These are phyloP conservation scores for Sorex araneus DNA, from an alignment of 2,113 vertebrate species.

Conservation along the genomic window DNA sequence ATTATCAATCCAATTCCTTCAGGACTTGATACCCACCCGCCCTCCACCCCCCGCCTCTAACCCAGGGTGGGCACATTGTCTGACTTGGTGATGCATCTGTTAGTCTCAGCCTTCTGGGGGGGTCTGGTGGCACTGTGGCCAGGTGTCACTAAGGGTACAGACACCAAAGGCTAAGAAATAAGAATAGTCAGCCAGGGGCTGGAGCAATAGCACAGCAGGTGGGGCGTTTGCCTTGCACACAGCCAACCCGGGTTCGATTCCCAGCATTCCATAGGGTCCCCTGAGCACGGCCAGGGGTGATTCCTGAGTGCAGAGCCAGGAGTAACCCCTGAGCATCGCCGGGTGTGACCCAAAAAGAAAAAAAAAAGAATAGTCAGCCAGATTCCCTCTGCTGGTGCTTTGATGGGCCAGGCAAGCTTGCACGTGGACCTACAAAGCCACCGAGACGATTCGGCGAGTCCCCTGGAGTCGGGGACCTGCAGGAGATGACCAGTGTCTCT, in stretches of 20 bases:
- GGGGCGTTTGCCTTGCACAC: too few species aligned
- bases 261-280: too few species aligned
- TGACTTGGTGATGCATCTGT: background rate
- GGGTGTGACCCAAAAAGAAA: too few species aligned
- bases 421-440: too few species aligned
- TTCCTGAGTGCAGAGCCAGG: too few species aligned
- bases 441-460: background rate
- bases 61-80: background rate
- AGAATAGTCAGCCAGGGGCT: background rate
- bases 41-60: background rate
- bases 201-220: too few species aligned
- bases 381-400: background rate
- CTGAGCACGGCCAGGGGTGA: too few species aligned
- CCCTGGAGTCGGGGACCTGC: background rate
- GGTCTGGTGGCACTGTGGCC: background rate
- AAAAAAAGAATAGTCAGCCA: background rate
- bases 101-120: background rate
- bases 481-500: background rate
- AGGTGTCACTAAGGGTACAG: background rate
- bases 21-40: background rate
- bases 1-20: background rate
- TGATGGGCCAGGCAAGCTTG: background rate
- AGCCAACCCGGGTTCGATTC: too few species aligned
- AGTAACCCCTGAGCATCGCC: too few species aligned
- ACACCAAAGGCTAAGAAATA: background rate